Conservation (phyloP, 2,113 vertebrate species). For the Aphelocoma coerulescens region DNA sequence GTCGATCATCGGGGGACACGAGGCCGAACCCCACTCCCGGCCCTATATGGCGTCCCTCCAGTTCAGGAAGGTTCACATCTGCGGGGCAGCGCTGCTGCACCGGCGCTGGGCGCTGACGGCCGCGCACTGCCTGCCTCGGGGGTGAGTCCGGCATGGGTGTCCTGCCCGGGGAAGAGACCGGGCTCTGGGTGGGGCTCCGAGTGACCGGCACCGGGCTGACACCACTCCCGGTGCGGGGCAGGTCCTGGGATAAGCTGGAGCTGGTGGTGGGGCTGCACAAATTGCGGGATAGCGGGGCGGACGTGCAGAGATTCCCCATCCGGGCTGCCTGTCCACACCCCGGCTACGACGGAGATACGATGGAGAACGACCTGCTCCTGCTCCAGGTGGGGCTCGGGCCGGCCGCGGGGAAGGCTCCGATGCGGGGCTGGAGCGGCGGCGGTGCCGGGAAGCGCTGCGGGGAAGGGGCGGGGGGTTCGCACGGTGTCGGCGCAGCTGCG, state of each 20-base stretch:
- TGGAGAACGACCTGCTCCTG: constrained; percentile 25
- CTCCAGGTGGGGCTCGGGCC: neutral
- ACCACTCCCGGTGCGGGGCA: rapidly evolving
- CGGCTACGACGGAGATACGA: rapidly evolving
- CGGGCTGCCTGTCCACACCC: neutral
- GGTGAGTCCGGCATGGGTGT: neutral
- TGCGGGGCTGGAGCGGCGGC: neutral
- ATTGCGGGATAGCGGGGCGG: rapidly evolving
- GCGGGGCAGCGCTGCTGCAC: constrained; percentile 33
- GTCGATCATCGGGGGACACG: constrained; percentile 64
- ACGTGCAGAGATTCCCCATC: neutral
- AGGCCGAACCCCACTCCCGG: constrained; percentile 65
- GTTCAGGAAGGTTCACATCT: rapidly evolving
- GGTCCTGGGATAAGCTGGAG: rapidly evolving
- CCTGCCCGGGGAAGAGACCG: neutral
- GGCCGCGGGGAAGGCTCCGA: neutral
- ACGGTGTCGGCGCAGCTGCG: rapidly evolving
- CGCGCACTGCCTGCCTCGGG: neutral
- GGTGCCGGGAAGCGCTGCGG: neutral
- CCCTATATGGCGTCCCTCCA: constrained; percentile 75
- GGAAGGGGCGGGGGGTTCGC: rapidly evolving
- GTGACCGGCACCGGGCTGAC: neutral
- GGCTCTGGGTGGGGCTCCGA: rapidly evolving
- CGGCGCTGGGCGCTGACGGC: constrained; percentile 49
- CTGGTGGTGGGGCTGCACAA: neutral